Evolutionary conservation across 2,888 invertebrate species (phyloP), one percentile per base, ranked within the genome.

Genomic region (Actias luna): DNA sequence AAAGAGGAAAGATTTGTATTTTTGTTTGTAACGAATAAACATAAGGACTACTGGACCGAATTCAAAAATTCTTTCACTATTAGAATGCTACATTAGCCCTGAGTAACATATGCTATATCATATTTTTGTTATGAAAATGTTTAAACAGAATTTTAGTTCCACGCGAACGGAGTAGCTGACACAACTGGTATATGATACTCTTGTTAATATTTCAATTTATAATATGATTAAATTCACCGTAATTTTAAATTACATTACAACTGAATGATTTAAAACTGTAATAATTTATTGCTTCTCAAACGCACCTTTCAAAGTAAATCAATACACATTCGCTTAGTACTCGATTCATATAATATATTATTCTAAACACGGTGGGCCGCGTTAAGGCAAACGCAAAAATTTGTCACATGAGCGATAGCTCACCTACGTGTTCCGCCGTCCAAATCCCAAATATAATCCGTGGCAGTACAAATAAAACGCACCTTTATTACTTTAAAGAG

Each of bases 371-470:
- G 92, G 79, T 80, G 80, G 78, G 77, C 83, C 85, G 86, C 89
- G 92, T 90, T 90, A 91, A 91, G 89, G 92, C 90, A 92, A 92
- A 92, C 89, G 92, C 87, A 90, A 89, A 92, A 92, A 92, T 92
- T 92, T 92, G 92, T 92, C 92, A 92, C 92, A 92, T 92, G 92
- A 92, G 92, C 91, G 92, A 92, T 92, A 92, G 92, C 88, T 87
- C 88, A 90, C 87, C 91, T 91, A 92, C 92, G 92, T 92, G 92
- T 90, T 88, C 84, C 88, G 85, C 82, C 82, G 82, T 84, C 86
- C 85, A 88, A 89, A 90, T 92, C 89, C 89, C 89, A 85, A 90
- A 89, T 88, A 90, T 90, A 92, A 92, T 91, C 89, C 83, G 77
- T 82, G 79, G 75, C 74, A 72, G 83, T 79, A 76, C 90, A 88